These are phyloP conservation scores for Phrixothrix hirtus DNA, from an alignment of 2,888 invertebrate species.

Conservation along the genomic window DNA sequence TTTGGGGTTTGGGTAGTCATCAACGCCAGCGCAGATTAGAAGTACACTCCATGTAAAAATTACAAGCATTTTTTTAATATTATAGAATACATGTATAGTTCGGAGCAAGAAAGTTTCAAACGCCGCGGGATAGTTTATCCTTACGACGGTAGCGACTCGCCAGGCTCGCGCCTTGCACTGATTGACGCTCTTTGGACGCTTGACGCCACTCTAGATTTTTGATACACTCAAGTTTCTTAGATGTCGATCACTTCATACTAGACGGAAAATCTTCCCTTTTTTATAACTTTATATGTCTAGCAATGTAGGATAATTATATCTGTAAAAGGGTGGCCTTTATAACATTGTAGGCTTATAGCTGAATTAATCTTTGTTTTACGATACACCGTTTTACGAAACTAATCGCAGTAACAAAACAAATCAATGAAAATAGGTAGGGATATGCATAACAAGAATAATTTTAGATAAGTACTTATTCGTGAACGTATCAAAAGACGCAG, in stretches of 20 bases:
- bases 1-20: slow-evolving; percentile 61
- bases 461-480: too few species aligned
- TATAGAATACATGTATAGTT: slow-evolving; percentile 24
- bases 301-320: too few species aligned
- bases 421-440: too few species aligned
- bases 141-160: slow-evolving; percentile 25
- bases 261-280: too few species aligned
- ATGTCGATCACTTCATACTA: slow-evolving; percentile 1
- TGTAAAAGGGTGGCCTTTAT: too few species aligned
- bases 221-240: slow-evolving; percentile 14
- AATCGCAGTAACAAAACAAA: too few species aligned
- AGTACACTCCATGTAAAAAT: slow-evolving; percentile 61
- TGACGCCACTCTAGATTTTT: slow-evolving; percentile 33
- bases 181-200: slow-evolving; percentile 40
- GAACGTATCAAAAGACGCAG: slow-evolving; percentile 11
- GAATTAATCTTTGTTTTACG: too few species aligned
- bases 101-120: slow-evolving; percentile 20
- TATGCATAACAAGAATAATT: too few species aligned
- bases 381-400: too few species aligned
- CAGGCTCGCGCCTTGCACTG: slow-evolving; percentile 33
- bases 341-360: too few species aligned
- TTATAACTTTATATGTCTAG: too few species aligned
- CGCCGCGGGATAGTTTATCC: slow-evolving; percentile 26
- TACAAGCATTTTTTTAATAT: slow-evolving; percentile 41
- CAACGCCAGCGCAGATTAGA: slow-evolving; percentile 64